Base-by-base conservation (phyloP, 2,888 invertebrate species). In the Sinohyriopsis cumingii region DNA sequence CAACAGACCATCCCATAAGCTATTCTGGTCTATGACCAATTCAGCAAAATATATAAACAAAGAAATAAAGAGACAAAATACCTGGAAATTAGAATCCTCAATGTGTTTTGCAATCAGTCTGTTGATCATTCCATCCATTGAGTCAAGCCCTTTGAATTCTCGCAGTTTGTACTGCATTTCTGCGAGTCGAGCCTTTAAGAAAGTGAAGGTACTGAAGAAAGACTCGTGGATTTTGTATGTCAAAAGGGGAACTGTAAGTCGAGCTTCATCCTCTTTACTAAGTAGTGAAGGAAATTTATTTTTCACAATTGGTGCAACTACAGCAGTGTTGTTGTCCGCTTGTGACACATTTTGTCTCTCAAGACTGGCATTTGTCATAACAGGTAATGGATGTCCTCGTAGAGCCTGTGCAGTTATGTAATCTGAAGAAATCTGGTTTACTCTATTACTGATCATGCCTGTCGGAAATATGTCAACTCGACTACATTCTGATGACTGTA, bases 201-300 rank as follows among this genome's bases (percentile, higher is more conserved):
- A 84, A 60, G 84, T 82, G 73, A 86, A 86, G n/a, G 84, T 85
- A 53, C 78, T 77, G 67, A 77, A 76, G 78, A 82, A 86, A 33
- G 87, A 84, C 67, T 86, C 85, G 28, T 85, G 81, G 69, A 87
- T 83, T 70, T 82, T 82, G 63, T 80, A 79, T n/a, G 81, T 84
- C 71, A 87, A 79, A 56, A 81, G 79, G 6, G 85, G 84, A 61
- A 85, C 79, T 7, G 85, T 84, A 28, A 84, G 77, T 63, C 83
- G 80, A 7, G 80, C 77, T 56, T 85, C 86, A 59, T 87, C 87
- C 67, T 83, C 83, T 45, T 79, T 72, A 55, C 75, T 77, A 28
- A 71, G 59, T 62, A 72, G 72, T 19, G 69, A 68, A 24, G 69
- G 68, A 65, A 72, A 71, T 28, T 75, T 68, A 57, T 73, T 77